These are phyloP conservation scores for Cryptocephalus moraei DNA, from an alignment of 2,888 invertebrate genomes.

Conservation along the genomic window DNA sequence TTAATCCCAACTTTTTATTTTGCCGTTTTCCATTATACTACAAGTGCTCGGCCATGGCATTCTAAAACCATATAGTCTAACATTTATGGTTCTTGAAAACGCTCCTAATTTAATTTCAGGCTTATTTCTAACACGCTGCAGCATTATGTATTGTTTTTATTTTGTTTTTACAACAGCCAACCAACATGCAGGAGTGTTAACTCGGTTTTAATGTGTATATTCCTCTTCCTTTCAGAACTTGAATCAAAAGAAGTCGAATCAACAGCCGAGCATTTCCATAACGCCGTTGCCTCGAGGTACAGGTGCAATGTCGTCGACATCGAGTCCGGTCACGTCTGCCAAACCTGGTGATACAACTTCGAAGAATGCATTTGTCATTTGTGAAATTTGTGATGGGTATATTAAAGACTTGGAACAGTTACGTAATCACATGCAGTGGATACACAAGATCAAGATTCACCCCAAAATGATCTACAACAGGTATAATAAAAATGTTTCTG, in stretches of 20 bases:
- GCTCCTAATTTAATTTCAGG: neutral
- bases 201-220: too few species aligned
- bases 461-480: constrained; percentile 90
- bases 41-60: constrained; percentile 1
- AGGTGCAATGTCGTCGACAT: constrained; percentile 30
- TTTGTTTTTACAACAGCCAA: constrained; percentile 3
- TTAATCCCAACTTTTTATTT: constrained; percentile 2
- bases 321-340: constrained; percentile 28
- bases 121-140: neutral
- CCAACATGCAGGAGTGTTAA: neutral
- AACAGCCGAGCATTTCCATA: constrained; percentile 84
- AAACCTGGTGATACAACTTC: constrained; percentile 45
- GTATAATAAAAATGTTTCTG: neutral
- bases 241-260: constrained; percentile 29
- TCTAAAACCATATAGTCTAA: constrained; percentile 1
- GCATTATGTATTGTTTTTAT: too few species aligned
- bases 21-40: neutral
- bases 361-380: constrained; percentile 82
- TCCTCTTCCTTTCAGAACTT: constrained; percentile 10
- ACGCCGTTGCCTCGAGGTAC: constrained; percentile 71
- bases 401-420: constrained; percentile 88
- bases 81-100: constrained; percentile 1
- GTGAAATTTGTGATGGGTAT: constrained; percentile 95
- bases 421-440: constrained; percentile 95
- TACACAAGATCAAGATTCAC: constrained; percentile 93